A percentile compares a stretch with the other conserved stretches of the same genome.
Evolutionary conservation across 2,888 invertebrate species (phyloP).

Genomic region (Malachius bipustulatus): DNA sequence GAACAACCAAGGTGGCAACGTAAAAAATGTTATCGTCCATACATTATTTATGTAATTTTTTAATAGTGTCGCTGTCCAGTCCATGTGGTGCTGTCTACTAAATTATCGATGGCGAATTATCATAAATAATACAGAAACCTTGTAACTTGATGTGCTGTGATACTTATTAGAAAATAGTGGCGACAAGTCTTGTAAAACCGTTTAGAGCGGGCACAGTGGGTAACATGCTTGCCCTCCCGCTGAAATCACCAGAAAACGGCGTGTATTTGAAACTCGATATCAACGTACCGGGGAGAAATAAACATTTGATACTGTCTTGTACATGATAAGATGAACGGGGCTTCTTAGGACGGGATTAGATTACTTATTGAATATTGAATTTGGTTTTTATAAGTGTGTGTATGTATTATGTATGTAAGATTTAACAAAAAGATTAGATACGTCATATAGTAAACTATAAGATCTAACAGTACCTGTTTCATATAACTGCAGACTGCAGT

Average conservation of each 20-base stretch:
- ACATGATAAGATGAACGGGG: too few species aligned
- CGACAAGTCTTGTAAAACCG: background rate
- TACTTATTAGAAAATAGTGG: background rate
- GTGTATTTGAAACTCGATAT: conserved; percentile 1
- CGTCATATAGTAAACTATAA: too few species aligned
- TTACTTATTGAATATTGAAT: too few species aligned
- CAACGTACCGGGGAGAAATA: background rate
- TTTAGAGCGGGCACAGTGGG: background rate
- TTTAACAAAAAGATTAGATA: too few species aligned
- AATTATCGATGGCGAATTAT: background rate
- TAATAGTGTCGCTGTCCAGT: background rate
- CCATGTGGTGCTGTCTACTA: background rate
- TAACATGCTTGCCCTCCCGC: background rate
- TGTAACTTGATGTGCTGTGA: background rate
- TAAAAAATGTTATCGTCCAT: conserved; percentile 2
- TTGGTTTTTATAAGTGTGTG: too few species aligned
- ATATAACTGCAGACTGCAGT: too few species aligned
- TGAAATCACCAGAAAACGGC: background rate
- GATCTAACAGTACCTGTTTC: too few species aligned
- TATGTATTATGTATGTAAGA: too few species aligned
- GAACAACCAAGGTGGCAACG: conserved; percentile 1
- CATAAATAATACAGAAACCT: conserved; percentile 1
- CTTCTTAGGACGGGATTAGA: too few species aligned
- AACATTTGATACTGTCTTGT: conserved; percentile 8
- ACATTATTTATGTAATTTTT: background rate